Evolutionary conservation across 2,797 vertebrate species (phyloP).

Genomic region (Echiichthys vipera): DNA sequence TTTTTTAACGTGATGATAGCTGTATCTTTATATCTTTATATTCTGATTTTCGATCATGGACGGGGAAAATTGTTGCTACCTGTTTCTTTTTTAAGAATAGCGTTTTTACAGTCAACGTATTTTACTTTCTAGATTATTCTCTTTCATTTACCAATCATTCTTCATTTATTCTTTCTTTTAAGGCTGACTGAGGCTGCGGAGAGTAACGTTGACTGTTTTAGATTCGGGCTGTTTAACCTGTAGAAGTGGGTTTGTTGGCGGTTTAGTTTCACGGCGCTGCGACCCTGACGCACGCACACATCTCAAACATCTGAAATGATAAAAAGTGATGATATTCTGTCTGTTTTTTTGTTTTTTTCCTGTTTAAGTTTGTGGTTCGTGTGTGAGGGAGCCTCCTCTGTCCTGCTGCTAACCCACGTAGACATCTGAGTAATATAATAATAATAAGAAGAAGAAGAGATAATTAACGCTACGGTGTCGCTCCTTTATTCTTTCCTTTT

Average conservation of each 20-base stretch:
- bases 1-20: conserved; percentile 31
- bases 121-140: conserved; percentile 57
- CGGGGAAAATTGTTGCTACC: conserved; percentile 10
- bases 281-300: background rate
- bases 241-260: background rate
- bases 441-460: conserved; percentile 14
- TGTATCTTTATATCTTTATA: conserved; percentile 21
- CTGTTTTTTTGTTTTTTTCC: background rate
- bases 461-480: conserved; percentile 13
- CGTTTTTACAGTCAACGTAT: conserved; percentile 47
- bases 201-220: conserved; percentile 8
- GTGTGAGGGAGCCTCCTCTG: conserved; percentile 32
- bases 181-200: conserved; percentile 14
- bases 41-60: conserved; percentile 15
- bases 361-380: conserved; percentile 35
- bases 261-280: conserved; percentile 11
- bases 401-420: conserved; percentile 30
- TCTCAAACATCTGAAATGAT: conserved; percentile 3
- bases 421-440: too few relatives aligned
- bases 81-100: conserved; percentile 47
- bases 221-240: conserved; percentile 4
- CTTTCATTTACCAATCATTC: conserved; percentile 36
- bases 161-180: conserved; percentile 9
- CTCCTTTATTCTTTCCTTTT: conserved; percentile 33
- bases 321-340: background rate